Percentiles rank a stretch among this genome's conserved stretches.
Conservation (phyloP, 2,888 invertebrate genomes). For the Anoplius nigerrimus region DNA sequence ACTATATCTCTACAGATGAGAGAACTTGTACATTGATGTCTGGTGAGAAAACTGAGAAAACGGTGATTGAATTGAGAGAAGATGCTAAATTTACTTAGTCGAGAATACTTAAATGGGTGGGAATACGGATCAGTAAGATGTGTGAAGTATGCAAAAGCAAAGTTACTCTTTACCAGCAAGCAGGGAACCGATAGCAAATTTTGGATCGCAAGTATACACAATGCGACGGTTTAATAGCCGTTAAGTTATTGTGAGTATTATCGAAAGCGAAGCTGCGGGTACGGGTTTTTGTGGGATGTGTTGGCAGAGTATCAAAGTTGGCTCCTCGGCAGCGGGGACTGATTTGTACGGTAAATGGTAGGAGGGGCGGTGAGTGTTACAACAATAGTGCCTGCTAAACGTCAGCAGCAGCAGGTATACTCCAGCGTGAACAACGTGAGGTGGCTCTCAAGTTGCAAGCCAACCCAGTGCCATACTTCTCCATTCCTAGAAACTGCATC, state of each 20-base stretch:
- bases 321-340: constrained; percentile 56
- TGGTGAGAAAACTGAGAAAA: too few species aligned
- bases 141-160: constrained; percentile 37
- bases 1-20: too few species aligned
- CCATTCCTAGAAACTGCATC: constrained; percentile 47
- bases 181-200: constrained; percentile 26
- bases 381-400: constrained; percentile 52
- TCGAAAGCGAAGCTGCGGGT: constrained; percentile 68
- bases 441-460: constrained; percentile 46
- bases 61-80: too few species aligned
- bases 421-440: constrained; percentile 39
- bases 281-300: constrained; percentile 66
- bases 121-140: constrained; percentile 12
- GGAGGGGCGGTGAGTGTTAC: constrained; percentile 31
- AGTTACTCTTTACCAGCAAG: constrained; percentile 41
- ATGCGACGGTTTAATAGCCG: constrained; percentile 44
- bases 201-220: constrained; percentile 13
- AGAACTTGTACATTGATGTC: too few species aligned
- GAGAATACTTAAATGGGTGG: constrained; percentile 26
- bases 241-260: constrained; percentile 64
- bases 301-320: constrained; percentile 69
- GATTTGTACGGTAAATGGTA: constrained; percentile 30
- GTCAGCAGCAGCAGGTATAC: constrained; percentile 65
- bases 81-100: constrained; percentile 11
- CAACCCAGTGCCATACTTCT: constrained; percentile 53